Evolutionary conservation across 2,113 vertebrate species (phyloP).

Genomic region (Rhea pennata): DNA sequence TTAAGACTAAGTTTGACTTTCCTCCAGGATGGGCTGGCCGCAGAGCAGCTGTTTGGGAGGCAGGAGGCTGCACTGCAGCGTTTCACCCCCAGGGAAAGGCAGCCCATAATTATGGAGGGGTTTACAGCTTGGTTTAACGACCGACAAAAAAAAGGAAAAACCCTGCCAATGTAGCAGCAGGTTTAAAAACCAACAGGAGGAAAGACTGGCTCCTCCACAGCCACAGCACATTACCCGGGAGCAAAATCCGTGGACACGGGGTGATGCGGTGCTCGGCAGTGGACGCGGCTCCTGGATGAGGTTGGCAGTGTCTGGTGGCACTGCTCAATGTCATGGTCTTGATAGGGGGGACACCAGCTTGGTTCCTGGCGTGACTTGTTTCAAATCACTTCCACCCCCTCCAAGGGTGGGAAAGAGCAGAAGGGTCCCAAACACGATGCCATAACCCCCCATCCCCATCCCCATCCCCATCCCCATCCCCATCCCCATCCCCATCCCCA

Average conservation of each 20-base stretch:
- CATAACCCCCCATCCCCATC: accelerated
- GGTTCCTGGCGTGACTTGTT: no score
- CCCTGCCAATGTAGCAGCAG: no score
- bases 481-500: accelerated
- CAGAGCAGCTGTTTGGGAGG: slow-evolving; percentile 3
- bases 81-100: background rate
- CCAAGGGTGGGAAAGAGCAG: accelerated
- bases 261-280: background rate
- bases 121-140: background rate
- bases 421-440: background rate
- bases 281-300: background rate
- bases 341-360: background rate
- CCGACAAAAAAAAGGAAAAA: background rate
- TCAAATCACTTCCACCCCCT: background rate
- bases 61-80: background rate
- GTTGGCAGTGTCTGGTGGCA: background rate
- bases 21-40: background rate
- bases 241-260: accelerated
- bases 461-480: accelerated
- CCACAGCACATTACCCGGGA: background rate
- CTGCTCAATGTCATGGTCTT: background rate
- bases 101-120: background rate
- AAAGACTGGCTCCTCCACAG: background rate
- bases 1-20: background rate
- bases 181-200: background rate